Conservation (phyloP, 2,797 vertebrate genomes). For the Parauchenoglanis ngamensis region DNA sequence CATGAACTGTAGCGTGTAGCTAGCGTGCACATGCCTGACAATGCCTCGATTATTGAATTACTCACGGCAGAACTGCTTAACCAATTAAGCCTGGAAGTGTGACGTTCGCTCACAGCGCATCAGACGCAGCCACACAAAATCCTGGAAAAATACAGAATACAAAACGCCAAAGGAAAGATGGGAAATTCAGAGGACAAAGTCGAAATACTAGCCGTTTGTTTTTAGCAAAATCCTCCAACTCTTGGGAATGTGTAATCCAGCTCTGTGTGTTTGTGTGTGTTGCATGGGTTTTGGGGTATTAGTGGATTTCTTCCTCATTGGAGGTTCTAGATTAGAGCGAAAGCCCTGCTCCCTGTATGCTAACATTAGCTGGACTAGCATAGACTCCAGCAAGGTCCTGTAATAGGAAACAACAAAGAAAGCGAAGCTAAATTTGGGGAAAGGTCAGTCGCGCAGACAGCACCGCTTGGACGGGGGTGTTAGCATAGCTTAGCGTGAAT, state of each 20-base stretch:
- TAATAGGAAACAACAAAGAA: conserved; percentile 58
- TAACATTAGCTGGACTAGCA: conserved; percentile 48
- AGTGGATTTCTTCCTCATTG: conserved; percentile 61
- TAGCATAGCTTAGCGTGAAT: conserved; percentile 55
- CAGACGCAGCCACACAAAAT: conserved; percentile 39
- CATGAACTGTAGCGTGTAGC: conserved; percentile 20
- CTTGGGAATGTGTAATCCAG: conserved; percentile 56
- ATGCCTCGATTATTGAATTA: conserved; percentile 57
- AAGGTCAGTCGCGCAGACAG: conserved; percentile 66
- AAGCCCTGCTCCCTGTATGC: conserved; percentile 30
- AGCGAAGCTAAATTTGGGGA: conserved; percentile 48
- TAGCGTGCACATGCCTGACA: conserved; percentile 43
- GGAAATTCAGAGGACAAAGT: conserved; percentile 31
- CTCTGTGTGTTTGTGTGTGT: conserved; percentile 11
- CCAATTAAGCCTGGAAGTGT: conserved; percentile 56
- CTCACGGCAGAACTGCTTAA: conserved; percentile 53
- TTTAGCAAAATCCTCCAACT: conserved; percentile 50
- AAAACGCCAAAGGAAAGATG: conserved; percentile 27
- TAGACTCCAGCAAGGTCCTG: conserved; percentile 48
- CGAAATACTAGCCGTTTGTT: conserved; percentile 48
- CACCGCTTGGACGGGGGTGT: neutral
- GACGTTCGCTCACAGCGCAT: conserved; percentile 41
- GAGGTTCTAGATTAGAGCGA: conserved; percentile 58
- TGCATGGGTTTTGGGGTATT: conserved; percentile 45
- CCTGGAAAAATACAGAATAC: neutral